Evolutionary conservation across 2,888 invertebrate species (phyloP), one percentile per base, ranked within the genome.

Genomic region (Dendrolimus pini): DNA sequence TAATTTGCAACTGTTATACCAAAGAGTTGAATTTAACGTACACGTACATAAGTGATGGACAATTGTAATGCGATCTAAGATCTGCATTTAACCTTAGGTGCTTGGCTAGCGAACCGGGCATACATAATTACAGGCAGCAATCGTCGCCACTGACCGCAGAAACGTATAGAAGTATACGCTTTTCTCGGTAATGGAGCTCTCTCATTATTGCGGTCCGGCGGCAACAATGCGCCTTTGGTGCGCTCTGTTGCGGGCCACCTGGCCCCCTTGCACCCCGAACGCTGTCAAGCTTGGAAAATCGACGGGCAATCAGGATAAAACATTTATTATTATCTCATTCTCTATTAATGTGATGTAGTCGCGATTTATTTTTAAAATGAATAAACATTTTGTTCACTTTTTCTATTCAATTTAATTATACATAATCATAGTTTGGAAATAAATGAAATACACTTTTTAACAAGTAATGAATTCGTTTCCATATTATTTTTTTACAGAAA

Each of bases 121-220:
- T 89, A 89, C 78, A 82, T 85, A 89, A 89, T 89, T 89, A 89
- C 82, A 86, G 85, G 69, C 81, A 72, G 75, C 81, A 80, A 84
- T 83, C 78, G 77, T 75, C 75, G 72, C 72, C 67, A 67, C 68
- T 76, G 80, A 74, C 80, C 78, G 73, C 71, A 66, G 68, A 59
- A 60, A 62, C 72, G 68, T 64, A 67, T 71, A 72, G 76, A 83
- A 79, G 78, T 83, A 82, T 83, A 81, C 78, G 79, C 83, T 78
- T 74, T 81, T 78, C 76, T 72, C 74, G 72, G 82, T 80, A 82
- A 85, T 77, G 71, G 77, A 75, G 73, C 80, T 83, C 81, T 83
- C 78, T 85, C 77, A 85, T 88, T 87, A 89, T 80, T 77, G 80
- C 71, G 70, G 72, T 75, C 77, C 71, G 65, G 65, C 62, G 74